Conservation (phyloP, 2,113 vertebrate genomes). For the Cebus imitator region DNA sequence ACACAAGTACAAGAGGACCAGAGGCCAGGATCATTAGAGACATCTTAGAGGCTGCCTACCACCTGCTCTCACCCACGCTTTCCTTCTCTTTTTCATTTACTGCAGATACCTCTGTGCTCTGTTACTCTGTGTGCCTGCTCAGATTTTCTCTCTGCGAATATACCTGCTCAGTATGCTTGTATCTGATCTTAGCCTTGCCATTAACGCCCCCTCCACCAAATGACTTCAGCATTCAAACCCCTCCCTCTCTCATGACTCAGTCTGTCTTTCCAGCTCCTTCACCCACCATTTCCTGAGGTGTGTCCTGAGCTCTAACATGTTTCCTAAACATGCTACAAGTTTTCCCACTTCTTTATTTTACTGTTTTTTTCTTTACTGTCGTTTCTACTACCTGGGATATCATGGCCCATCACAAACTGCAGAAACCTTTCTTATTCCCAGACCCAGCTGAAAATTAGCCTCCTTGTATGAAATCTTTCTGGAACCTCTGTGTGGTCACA, state of each 20-base stretch:
- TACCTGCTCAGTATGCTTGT: background rate
- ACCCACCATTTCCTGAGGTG: background rate
- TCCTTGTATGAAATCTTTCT: background rate
- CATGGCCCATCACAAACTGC: background rate
- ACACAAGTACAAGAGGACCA: background rate
- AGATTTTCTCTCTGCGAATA: background rate
- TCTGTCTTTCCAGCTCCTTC: background rate
- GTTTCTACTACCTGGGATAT: background rate
- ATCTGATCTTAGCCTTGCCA: background rate
- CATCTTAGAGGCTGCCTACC: background rate
- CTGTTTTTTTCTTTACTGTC: background rate
- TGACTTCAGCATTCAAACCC: background rate
- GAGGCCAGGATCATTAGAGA: background rate
- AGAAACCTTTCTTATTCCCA: background rate
- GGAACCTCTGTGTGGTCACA: background rate
- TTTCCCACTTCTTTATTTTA: background rate
- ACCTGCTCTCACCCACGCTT: accelerated
- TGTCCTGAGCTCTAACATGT: background rate
- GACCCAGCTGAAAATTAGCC: background rate
- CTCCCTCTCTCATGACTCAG: background rate
- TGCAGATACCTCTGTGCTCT: background rate
- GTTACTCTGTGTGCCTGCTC: background rate
- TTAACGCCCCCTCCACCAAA: accelerated
- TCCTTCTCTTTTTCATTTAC: background rate
- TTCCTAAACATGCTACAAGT: background rate